Conservation (phyloP, 1,140 invertebrate species). For the Lysiphlebus fabarum region DNA sequence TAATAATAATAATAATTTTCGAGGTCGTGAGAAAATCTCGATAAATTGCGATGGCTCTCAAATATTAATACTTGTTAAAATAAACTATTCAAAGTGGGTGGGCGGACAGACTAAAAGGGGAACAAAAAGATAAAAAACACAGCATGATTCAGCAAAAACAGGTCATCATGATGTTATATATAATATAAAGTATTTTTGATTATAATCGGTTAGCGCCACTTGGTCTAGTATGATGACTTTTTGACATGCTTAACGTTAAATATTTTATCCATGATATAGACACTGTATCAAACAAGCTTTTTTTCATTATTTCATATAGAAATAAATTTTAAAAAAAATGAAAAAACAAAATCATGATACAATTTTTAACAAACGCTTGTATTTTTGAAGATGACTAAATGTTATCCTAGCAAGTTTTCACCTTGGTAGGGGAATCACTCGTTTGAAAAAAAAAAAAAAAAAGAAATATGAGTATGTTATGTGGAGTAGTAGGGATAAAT, state of each 20-base stretch:
- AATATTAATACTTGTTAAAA: too few species aligned
- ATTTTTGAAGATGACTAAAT: conserved; percentile 54
- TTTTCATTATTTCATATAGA: too few species aligned
- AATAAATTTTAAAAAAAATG: neutral
- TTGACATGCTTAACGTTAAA: conserved; percentile 48
- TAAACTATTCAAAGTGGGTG: too few species aligned
- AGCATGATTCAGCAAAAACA: too few species aligned
- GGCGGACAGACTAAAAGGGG: too few species aligned
- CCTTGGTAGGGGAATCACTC: conserved; percentile 32
- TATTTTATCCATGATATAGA: conserved; percentile 54
- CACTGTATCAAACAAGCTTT: conserved; percentile 50
- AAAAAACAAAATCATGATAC: conserved; percentile 52
- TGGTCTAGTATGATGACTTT: conserved; percentile 49
- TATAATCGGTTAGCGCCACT: conserved; percentile 44
- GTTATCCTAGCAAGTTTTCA: conserved; percentile 42
- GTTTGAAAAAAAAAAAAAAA: neutral
- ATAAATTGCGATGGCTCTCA: too few species aligned
- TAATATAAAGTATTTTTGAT: neutral
- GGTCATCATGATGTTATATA: too few species aligned
- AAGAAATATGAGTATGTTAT: neutral
- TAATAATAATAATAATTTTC: too few species aligned
- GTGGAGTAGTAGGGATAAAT: conserved; percentile 14
- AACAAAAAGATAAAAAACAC: too few species aligned
- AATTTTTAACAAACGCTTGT: conserved; percentile 51
- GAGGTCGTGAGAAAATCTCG: too few species aligned